Conservation (phyloP, 2,888 invertebrate genomes). For the Cephus runcator region DNA sequence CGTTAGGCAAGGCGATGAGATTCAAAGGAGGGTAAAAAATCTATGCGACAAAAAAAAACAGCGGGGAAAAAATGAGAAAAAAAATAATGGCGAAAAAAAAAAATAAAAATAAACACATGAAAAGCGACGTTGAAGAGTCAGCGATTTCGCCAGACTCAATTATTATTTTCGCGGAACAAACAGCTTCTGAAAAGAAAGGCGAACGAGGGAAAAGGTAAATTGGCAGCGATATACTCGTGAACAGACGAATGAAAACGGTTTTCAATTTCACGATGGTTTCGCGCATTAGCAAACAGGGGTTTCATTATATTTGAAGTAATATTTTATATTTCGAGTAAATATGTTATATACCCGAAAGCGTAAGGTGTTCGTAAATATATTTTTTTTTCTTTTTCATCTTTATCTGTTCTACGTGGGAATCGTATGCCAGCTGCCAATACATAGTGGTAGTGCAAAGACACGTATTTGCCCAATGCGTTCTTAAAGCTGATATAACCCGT, state of each 20-base stretch:
- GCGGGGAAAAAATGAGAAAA: neutral
- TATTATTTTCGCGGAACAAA: neutral
- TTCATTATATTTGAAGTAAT: neutral
- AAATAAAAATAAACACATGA: neutral
- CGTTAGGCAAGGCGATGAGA: neutral
- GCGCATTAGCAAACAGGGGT: neutral
- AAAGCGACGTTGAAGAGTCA: neutral
- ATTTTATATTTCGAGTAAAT: neutral
- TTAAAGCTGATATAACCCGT: too few relatives aligned
- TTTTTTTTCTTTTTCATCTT: too few relatives aligned
- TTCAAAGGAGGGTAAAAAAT: neutral
- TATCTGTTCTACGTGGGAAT: too few relatives aligned
- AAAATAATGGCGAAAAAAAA: neutral
- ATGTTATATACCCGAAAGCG: neutral
- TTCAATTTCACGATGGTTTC: neutral
- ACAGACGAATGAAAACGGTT: neutral
- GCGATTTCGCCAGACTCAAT: neutral
- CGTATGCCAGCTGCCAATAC: too few relatives aligned
- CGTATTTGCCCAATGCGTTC: too few relatives aligned
- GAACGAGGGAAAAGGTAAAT: neutral
- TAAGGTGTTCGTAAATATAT: too few relatives aligned
- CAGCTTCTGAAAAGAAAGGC: neutral
- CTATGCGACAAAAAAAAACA: neutral
- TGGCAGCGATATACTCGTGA: neutral
- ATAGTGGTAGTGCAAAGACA: too few relatives aligned